A percentile compares a stretch with the other conserved stretches of the same genome.
Evolutionary conservation across 2,888 invertebrate species (phyloP).

Genomic region (Oscheius sp.): DNA sequence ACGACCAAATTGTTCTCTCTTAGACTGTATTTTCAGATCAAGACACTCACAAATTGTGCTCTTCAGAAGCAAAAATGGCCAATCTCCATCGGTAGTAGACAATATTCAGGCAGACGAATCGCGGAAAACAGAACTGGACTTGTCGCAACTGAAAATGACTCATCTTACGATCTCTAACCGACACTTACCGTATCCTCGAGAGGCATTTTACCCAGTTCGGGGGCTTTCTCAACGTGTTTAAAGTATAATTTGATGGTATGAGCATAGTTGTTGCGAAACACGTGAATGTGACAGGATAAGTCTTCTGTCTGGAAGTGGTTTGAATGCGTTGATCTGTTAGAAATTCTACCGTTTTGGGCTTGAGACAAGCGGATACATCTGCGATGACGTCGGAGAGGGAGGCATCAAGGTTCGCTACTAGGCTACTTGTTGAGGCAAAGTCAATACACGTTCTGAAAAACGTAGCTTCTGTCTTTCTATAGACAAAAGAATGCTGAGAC

Average conservation of each 20-base stretch:
- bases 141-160: conserved; percentile 1
- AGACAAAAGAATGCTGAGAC: no score
- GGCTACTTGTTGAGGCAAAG: background rate
- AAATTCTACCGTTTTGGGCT: background rate
- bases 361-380: background rate
- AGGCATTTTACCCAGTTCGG: background rate
- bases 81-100: background rate
- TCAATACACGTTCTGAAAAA: conserved; percentile 5
- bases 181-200: background rate
- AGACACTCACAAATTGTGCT: background rate
- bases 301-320: background rate
- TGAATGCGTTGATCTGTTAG: no score
- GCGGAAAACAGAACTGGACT: conserved; percentile 10
- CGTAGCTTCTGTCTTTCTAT: background rate
- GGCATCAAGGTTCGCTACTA: background rate
- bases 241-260: background rate
- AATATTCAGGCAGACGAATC: conserved; percentile 1
- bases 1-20: no score
- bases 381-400: background rate
- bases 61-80: background rate
- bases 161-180: background rate
- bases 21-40: no score
- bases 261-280: conserved; percentile 7
- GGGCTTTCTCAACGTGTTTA: no score
- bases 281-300: background rate